Conservation (phyloP, 2,797 vertebrate genomes). For the Paramormyrops hopkinsi region DNA sequence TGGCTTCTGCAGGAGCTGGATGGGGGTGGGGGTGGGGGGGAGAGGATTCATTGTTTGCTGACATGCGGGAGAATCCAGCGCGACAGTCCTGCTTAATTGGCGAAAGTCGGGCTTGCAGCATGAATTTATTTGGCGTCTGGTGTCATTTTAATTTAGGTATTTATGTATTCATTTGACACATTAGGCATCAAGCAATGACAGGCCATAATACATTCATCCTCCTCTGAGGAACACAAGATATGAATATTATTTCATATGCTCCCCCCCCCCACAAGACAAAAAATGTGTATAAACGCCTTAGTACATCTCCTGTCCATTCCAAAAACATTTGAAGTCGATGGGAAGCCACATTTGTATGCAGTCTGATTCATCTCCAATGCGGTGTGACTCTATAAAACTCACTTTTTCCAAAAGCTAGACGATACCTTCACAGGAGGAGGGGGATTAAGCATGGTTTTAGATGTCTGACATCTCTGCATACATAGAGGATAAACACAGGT, state of each 20-base stretch:
- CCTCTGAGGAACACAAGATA: constrained; percentile 22
- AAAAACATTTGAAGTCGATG: background rate
- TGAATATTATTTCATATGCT: constrained; percentile 17
- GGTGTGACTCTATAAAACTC: background rate
- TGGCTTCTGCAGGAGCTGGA: constrained; percentile 23
- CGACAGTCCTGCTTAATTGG: constrained; percentile 42
- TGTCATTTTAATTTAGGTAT: constrained; percentile 43
- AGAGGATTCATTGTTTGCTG: constrained; percentile 56
- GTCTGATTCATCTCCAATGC: background rate
- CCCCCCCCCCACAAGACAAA: background rate
- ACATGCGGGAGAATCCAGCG: constrained; percentile 54
- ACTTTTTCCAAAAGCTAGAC: background rate
- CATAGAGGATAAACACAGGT: background rate
- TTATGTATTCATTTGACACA: constrained; percentile 35
- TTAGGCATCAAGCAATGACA: constrained; percentile 16
- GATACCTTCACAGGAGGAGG: background rate
- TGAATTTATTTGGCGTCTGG: constrained; percentile 36
- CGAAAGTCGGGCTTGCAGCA: constrained; percentile 38
- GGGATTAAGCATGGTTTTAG: background rate
- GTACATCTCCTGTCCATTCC: background rate
- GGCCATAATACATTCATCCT: constrained; percentile 15
- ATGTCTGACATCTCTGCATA: background rate
- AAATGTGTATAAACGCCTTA: background rate
- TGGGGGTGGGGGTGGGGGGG: constrained; percentile 35
- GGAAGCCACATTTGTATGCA: background rate